Evolutionary conservation across 1,140 invertebrate species (phyloP).

Genomic region (Rhyacophila brunnea): DNA sequence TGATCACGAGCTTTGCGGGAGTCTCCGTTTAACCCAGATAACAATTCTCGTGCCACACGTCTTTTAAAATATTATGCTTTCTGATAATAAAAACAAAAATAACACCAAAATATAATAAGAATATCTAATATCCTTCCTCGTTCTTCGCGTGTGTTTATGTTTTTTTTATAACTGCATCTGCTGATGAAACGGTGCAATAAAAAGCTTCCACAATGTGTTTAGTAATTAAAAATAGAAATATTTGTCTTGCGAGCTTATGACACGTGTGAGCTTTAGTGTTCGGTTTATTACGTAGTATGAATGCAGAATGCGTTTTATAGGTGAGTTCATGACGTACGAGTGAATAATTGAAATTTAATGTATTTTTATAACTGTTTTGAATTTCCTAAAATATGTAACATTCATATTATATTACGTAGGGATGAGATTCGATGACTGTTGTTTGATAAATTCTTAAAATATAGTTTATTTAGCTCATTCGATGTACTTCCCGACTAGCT

Average conservation of each 20-base stretch:
- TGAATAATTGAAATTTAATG: too few species aligned
- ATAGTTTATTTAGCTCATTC: too few species aligned
- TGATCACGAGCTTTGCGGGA: too few species aligned
- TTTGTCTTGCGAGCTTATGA: conserved; percentile 9
- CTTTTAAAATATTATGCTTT: neutral
- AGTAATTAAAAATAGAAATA: conserved; percentile 27
- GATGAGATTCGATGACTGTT: too few species aligned
- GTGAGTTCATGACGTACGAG: too few species aligned
- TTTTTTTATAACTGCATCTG: conserved; percentile 23
- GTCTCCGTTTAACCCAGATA: too few species aligned
- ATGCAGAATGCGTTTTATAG: too few species aligned
- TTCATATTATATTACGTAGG: too few species aligned
- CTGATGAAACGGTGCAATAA: conserved; percentile 20
- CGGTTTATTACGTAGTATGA: neutral
- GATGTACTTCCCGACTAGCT: too few species aligned
- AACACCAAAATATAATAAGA: neutral
- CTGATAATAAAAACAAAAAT: conserved; percentile 1
- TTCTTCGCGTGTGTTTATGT: conserved; percentile 8
- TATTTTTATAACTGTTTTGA: too few species aligned
- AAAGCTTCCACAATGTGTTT: neutral
- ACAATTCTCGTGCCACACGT: neutral
- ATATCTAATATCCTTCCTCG: conserved; percentile 16
- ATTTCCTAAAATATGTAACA: too few species aligned
- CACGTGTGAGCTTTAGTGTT: conserved; percentile 13
- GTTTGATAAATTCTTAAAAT: too few species aligned